Evolutionary conservation across 2,113 vertebrate genomes (phyloP).

Genomic region (Capreolus pygargus): DNA sequence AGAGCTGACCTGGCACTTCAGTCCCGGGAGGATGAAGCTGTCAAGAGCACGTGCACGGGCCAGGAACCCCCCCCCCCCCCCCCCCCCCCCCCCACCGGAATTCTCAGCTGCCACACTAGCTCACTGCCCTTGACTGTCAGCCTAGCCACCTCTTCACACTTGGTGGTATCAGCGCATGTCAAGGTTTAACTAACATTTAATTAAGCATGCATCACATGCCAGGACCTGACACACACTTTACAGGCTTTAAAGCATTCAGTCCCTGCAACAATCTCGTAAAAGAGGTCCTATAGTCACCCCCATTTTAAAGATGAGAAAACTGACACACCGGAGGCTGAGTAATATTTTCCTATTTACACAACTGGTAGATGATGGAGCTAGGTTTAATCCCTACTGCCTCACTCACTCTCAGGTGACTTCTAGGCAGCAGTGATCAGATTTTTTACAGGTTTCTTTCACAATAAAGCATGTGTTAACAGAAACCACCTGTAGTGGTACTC

Average conservation of each 20-base stretch:
- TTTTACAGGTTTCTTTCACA: not conserved
- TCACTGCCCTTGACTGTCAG: too few species aligned
- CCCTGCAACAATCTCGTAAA: not conserved
- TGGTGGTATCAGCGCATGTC: too few species aligned
- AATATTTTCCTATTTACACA: not conserved
- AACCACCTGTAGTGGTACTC: too few species aligned
- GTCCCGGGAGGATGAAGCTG: not conserved
- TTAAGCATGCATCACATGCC: not conserved
- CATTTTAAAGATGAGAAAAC: constrained; percentile 30
- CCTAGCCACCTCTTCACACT: not conserved
- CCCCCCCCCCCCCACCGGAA: too few species aligned
- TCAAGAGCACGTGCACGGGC: not conserved
- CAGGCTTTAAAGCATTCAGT: not conserved
- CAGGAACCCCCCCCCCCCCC: not conserved
- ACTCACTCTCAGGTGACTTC: not conserved
- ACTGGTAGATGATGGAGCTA: not conserved
- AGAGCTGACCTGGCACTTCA: not conserved
- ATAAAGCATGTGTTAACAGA: not conserved
- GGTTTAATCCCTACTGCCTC: not conserved
- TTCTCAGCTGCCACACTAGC: too few species aligned
- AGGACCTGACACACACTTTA: not conserved
- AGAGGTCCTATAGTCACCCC: not conserved
- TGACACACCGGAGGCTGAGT: not conserved
- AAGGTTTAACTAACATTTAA: not conserved
- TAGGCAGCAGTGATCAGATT: not conserved